Base-by-base conservation (phyloP, 2,797 vertebrate species). In the Chaunax sp. region DNA sequence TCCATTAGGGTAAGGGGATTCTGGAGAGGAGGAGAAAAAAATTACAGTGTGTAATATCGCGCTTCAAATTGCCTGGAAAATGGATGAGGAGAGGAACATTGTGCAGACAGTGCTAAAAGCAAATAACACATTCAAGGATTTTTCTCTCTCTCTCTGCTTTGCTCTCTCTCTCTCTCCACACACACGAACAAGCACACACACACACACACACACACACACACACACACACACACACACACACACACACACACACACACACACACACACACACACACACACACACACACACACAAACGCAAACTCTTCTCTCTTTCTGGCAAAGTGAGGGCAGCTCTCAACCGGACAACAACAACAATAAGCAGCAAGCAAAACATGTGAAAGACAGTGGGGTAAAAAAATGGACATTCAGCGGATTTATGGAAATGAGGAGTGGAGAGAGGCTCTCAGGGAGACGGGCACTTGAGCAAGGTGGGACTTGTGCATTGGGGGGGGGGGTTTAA, bases 1-100 rank as follows among this genome's bases (percentile, higher is more conserved):
- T 94, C 93, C 92, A 94, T 94, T 94, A 94, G 92, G 87, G 86
- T 90, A 88, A 90, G 91, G 90, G 92, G 91, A 89, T 91, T 90
- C 83, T 83, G 82, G 87, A 82, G 83, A 85, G 79, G 80, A 85
- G 78, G 81, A 88, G 78, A 80, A 75, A 86, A 86, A 89, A 90
- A 90, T 79, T 75, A 86, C 84, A 86, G 90, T 87, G 87, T 92
- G 91, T 92, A 93, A 93, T 93, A 92, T 92, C 73, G 78, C 89
- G 92, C 91, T 94, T 93, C 93, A 94, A 94, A 94, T 93, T 93
- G 93, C 89, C 91, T 92, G 93, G 89, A 94, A 94, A 94, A 94
- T 94, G 90, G 91, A 94, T 90, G 92, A 88, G 86, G 89, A 91
- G 87, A 91, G 88, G 85, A 90, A 93, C 85, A 90, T 90, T 90